Evolutionary conservation across 1,140 invertebrate species (phyloP), one percentile per base, ranked within the genome.

Genomic region (Phthorimaea operculella): DNA sequence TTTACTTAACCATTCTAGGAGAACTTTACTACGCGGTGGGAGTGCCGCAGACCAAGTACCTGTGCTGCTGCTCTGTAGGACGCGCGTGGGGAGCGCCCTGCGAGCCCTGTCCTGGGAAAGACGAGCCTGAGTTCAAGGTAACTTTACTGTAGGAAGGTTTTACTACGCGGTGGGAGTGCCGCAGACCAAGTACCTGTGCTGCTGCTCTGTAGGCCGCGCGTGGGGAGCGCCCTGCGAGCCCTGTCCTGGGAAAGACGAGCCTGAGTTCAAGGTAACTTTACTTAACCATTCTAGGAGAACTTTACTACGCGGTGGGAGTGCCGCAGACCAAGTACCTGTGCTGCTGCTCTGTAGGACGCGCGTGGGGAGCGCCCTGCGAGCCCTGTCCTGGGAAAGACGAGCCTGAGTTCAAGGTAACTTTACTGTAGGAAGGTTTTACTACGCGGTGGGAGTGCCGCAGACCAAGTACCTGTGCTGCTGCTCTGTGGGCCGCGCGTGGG

Each of bases 1-100:
- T n/a, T n/a, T n/a, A n/a, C n/a, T n/a, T n/a, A n/a, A n/a, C n/a
- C n/a, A n/a, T n/a, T n/a, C n/a, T n/a, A n/a, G n/a, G n/a, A n/a
- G n/a, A n/a, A n/a, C n/a, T n/a, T n/a, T n/a, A n/a, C 0, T 82
- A 86, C 36, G 89, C 93, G 0, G 92, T 96, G 89, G 89, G 91
- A 12, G 89, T 90, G 17, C 89, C 91, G 16, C 91, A 95, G 74
- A 96, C 94, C 1, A 90, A 90, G 71, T 94, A 94, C 89, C 82
- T 94, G 18, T 96, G 95, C 67, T 97, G 95, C 71, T 97, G 95
- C 83, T 93, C 93, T 9, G 92, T 96, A 87, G 95, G 94, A 0
- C 88, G 89, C 60, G 95, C 92, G 0, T 97, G 95, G 95, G 93
- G 93, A 1, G 87, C 87, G 47, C 91, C 90, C 0, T 96, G 95